Base-by-base conservation (phyloP, 2,888 invertebrate genomes). In the Tridacna gigas region DNA sequence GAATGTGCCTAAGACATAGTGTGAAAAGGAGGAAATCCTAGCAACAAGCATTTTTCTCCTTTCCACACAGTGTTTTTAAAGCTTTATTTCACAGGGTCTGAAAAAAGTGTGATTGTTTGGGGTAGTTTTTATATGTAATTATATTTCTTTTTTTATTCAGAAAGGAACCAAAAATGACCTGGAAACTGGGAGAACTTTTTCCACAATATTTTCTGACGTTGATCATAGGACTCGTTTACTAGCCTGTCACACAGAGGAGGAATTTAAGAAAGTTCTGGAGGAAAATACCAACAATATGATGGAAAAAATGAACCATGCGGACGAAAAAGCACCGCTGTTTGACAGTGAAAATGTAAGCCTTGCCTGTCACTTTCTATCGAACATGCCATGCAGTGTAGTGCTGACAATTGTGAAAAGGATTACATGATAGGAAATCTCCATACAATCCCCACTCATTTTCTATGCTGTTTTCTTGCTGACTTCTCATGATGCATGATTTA, bases 121-220 rank as follows among this genome's bases (percentile, higher is more conserved):
- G 4, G 4, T 15, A 4, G 15, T 26, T 3, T 3, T 15, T 3
- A 25, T 2, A 25, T 20, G 4, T 65, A 11, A 9, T 56, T 56
- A 69, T 69, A 56, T 65, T 69, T 25, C 18, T 79, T 71, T 22
- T 79, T 79, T 26, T 5, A 63, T 75, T 61, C 87, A 93, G 93
- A 91, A 92, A 91, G 90, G 90, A 51, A 93, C 96, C 25, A 96
- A 96, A 91, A 96, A 95, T 86, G 96, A 96, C 20, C 91, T 96
- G 88, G 96, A 96, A 92, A 96, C 96, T 0, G 96, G 96, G 1
- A 91, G 96, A 73, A 96, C 96, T 13, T 96, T 96, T 92, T 96
- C 96, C 60, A 96, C 96, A 0, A 95, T 96, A 61, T 96, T 96
- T 88, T 96, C 96, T 26, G 96, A 96, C 91, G 95, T 96, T 93